Evolutionary conservation across 2,113 vertebrate genomes (phyloP).

Genomic region (Beaufortia kweichowensis): DNA sequence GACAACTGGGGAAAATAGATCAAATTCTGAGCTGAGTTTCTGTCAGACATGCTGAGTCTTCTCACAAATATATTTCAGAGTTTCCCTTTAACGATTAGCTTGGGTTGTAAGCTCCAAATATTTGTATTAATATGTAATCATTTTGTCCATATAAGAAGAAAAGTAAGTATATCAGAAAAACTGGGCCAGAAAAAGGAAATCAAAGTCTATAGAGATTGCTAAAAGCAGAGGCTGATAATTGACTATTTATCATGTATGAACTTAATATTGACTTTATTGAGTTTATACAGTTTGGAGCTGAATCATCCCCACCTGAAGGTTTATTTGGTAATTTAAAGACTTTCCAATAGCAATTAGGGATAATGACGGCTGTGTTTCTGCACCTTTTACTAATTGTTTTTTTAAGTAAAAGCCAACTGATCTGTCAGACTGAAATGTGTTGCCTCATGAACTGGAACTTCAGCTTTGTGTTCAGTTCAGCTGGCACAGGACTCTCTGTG

Average conservation of each 20-base stretch:
- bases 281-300: neutral
- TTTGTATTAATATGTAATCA: slow-evolving; percentile 21
- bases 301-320: neutral
- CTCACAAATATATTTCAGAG: slow-evolving; percentile 5
- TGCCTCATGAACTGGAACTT: slow-evolving; percentile 18
- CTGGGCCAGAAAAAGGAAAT: slow-evolving; percentile 23
- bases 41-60: no score
- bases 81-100: neutral
- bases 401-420: slow-evolving; percentile 20
- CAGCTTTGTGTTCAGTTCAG: neutral
- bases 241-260: neutral
- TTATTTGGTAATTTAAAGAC: neutral
- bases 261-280: neutral
- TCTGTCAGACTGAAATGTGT: slow-evolving; percentile 24
- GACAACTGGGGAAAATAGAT: neutral
- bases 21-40: slow-evolving; percentile 13
- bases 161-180: slow-evolving; percentile 28
- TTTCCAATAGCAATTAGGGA: slow-evolving; percentile 3
- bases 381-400: slow-evolving; percentile 10
- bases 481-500: neutral
- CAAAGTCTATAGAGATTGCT: slow-evolving; percentile 10
- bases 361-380: slow-evolving; percentile 4
- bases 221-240: neutral
- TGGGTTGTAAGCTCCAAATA: slow-evolving; percentile 16
- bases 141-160: slow-evolving; percentile 48